Conservation (phyloP, 2,797 vertebrate species). For the Alcedo quadribrachys region DNA sequence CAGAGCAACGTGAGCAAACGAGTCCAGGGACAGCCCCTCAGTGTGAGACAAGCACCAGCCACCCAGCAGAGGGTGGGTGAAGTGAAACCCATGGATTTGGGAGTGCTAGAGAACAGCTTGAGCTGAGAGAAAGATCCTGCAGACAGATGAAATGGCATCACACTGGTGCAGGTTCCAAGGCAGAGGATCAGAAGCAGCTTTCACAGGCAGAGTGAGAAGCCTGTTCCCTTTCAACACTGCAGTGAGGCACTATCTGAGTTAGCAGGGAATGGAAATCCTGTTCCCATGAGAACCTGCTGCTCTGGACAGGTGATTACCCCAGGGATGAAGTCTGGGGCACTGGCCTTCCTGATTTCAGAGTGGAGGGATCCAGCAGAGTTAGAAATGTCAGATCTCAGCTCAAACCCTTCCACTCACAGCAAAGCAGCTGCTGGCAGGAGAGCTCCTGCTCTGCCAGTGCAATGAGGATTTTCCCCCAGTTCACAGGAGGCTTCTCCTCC, state of each 20-base stretch:
- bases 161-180: not conserved
- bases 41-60: not conserved
- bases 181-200: not conserved
- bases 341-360: not conserved
- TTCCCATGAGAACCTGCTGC: not conserved
- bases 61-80: not conserved
- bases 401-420: not conserved
- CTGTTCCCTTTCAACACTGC: not conserved
- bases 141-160: not conserved
- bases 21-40: not conserved
- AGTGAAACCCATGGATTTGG: not conserved
- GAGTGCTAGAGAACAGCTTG: not conserved
- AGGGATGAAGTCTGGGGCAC: not conserved
- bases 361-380: not conserved
- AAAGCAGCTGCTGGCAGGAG: not conserved
- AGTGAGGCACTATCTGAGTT: not conserved
- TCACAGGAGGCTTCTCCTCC: not conserved
- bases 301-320: not conserved
- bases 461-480: not conserved
- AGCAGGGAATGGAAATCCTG: not conserved
- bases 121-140: not conserved
- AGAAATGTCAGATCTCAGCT: not conserved
- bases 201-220: not conserved
- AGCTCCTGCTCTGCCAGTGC: not conserved
- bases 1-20: not conserved